Base-by-base conservation (phyloP, 2,113 vertebrate species). In the Telmatochromis bifrenatus region DNA sequence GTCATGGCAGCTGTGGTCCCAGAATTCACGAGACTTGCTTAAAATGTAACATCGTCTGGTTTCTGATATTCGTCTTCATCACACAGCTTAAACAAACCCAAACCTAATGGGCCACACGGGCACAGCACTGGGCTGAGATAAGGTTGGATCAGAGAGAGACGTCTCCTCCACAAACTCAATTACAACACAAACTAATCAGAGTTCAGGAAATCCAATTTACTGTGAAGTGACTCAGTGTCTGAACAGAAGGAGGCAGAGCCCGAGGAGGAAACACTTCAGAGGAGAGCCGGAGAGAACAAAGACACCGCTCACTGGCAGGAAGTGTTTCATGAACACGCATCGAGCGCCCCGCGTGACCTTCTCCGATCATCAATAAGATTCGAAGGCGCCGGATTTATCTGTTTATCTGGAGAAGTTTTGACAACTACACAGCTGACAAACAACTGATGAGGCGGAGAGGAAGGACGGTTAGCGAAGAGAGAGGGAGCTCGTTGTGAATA, bases 141-240 rank as follows among this genome's bases (percentile, higher is more conserved):
- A 73, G 35, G 31, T n/a, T 8, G 9, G 7, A 19, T 33, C n/a
- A 45, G 62, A 83, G 62, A 55, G 42, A 45, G 10, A 70, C 23
- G 14, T 70, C 84, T 82, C 87, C 23, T 62, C 55, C 39, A 11
- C 17, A 85, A 90, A 89, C 87, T 86, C 75, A 81, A 83, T 85
- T 84, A 86, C 51, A 75, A 33, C 62, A 77, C 79, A 88, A 88
- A 88, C 81, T 49, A 79, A 86, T 53, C 28, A 68, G 89, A 87
- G 81, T 70, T 75, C 85, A 90, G 89, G 37, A 88, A 90, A 91
- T 89, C 88, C 58, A 89, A 81, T 90, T 90, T 82, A 47, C 35
- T 42, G 85, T 28, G 82, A 81, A 88, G 84, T 37, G 89, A 88
- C 9, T 79, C 84, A 70, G 86, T 23, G 35, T n/a, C 19, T 4